Evolutionary conservation across 2,888 invertebrate species (phyloP).

Genomic region (Blomia tropicalis): DNA sequence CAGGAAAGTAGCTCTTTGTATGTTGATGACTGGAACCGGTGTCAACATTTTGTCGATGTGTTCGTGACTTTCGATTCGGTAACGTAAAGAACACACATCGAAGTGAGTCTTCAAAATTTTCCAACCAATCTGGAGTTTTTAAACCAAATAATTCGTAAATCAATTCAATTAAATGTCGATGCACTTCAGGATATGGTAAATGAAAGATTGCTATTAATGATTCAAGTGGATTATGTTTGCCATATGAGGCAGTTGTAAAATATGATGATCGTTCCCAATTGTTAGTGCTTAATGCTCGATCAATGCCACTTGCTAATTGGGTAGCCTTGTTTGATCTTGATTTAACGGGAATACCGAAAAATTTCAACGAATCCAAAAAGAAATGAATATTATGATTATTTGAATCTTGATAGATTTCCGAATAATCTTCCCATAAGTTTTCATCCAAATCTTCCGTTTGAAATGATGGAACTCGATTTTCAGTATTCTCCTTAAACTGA

Average conservation of each 20-base stretch:
- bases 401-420: neutral
- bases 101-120: conserved; percentile 71
- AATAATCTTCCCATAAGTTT: conserved; percentile 8
- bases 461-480: neutral
- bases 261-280: conserved; percentile 30
- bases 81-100: conserved; percentile 41
- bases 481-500: conserved; percentile 25
- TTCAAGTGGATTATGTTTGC: conserved; percentile 34
- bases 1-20: conserved; percentile 57
- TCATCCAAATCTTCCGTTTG: neutral
- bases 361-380: neutral
- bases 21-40: neutral
- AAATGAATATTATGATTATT: neutral
- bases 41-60: neutral
- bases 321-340: neutral
- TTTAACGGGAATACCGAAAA: conserved; percentile 4
- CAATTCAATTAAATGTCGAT: conserved; percentile 81
- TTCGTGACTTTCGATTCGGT: neutral
- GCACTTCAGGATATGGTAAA: conserved; percentile 68
- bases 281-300: neutral
- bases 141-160: conserved; percentile 74
- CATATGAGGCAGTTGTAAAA: neutral
- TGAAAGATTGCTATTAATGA: conserved; percentile 45
- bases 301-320: neutral
- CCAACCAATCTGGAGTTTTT: conserved; percentile 74